Base-by-base conservation (phyloP, 2,888 invertebrate genomes). In the Caenorhabditis angaria region DNA sequence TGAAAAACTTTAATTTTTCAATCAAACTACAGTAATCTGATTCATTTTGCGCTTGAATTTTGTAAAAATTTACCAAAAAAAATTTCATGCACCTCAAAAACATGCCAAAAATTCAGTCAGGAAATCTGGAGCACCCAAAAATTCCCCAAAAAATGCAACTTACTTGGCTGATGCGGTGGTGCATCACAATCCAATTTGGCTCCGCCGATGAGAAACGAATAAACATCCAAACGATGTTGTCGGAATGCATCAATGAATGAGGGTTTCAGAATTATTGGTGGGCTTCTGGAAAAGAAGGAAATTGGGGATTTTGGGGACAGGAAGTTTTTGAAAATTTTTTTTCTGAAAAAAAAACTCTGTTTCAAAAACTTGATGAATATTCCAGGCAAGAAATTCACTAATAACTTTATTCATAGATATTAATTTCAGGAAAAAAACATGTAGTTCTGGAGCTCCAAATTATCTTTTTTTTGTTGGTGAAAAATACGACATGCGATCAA, bases 161-260 rank as follows among this genome's bases (percentile, higher is more conserved):
- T 54, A 85, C 85, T 85, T 70, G 85, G 85, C 67, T 86, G 84
- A 71, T 85, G 85, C 24, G 76, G 62, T 12, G 85, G 85, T 18
- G 85, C 77, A 57, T 82, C 81, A 58, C 85, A 85, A 20, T 83
- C 83, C 47, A 85, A 65, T 28, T 76, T 70, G 4, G 84, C 80
- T 6, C 85, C 85, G 24, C 80, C 83, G 4, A 73, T 77, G 22
- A 73, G 74, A n/a, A 83, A 61, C 1, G 85, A 83, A 55, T 82
- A 84, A 4, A 77, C 83, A 50, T 85, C 85, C 32, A 82, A 72
- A 32, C 78, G 73, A 29, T 68, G 63, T 8, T 61, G 55, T 20
- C 66, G 62, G 64, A 78, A 78, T 0, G 74, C 57, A n/a, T 78
- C 78, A 48, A 78, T 63, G 62, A 78, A 78, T 0, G 78, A 76